Percentiles rank a stretch among this genome's conserved stretches.
Conservation (phyloP, 2,113 vertebrate species). For the Parus major region DNA sequence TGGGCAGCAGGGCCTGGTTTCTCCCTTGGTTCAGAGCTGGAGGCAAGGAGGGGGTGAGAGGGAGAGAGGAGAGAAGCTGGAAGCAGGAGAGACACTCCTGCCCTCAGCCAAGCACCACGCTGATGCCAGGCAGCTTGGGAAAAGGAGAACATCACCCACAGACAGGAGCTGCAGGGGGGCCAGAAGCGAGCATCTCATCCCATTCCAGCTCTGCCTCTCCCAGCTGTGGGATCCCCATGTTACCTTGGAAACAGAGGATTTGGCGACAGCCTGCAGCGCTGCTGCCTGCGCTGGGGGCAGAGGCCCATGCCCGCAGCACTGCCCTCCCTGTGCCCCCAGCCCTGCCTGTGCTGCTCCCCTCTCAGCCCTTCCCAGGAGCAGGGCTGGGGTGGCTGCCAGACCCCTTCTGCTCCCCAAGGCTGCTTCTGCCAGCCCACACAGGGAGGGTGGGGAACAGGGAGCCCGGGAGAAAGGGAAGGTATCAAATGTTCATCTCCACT, state of each 20-base stretch:
- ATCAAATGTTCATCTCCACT: not conserved
- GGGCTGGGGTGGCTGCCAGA: not conserved
- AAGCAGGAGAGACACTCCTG: not conserved
- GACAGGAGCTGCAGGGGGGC: not conserved
- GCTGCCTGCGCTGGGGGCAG: not conserved
- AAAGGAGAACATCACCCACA: not conserved
- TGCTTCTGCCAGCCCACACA: not conserved
- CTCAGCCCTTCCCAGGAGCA: not conserved
- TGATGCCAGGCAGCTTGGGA: not conserved
- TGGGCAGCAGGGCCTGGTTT: not conserved
- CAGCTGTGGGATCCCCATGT: not conserved
- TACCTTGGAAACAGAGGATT: constrained; percentile 19
- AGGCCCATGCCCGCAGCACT: rapidly evolving
- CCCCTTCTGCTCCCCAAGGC: not conserved
- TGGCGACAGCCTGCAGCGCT: not conserved
- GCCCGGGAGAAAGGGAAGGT: not conserved
- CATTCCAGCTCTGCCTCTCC: not conserved
- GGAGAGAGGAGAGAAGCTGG: not conserved
- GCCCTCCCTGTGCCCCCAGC: not conserved
- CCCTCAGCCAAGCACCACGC: rapidly evolving
- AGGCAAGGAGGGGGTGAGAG: not conserved
- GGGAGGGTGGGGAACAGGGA: not conserved
- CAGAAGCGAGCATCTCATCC: not conserved
- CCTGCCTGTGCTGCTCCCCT: not conserved
- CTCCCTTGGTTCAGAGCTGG: not conserved